Conservation (phyloP, 2,113 vertebrate species). For the Podarcis muralis region DNA sequence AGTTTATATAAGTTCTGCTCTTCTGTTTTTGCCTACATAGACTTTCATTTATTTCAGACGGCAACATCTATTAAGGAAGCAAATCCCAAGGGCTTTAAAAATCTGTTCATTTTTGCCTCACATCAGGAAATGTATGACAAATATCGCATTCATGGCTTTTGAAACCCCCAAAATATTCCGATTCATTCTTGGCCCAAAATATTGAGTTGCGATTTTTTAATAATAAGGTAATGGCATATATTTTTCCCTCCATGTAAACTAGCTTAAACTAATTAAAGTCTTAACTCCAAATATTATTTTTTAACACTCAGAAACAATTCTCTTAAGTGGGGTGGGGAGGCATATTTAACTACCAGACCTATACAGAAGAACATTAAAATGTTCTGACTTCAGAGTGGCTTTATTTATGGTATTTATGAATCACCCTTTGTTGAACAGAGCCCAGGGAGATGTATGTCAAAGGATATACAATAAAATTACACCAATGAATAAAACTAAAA, state of each 20-base stretch:
- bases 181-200: conserved; percentile 36
- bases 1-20: conserved; percentile 21
- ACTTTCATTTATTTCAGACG: conserved; percentile 21
- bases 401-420: too few relatives aligned
- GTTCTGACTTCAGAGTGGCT: not conserved
- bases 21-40: conserved; percentile 24
- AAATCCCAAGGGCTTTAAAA: conserved; percentile 39
- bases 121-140: conserved; percentile 47
- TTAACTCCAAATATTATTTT: not conserved
- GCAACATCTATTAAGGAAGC: conserved; percentile 50
- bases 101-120: conserved; percentile 43
- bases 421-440: too few relatives aligned
- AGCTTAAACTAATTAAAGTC: not conserved
- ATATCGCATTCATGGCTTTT: conserved; percentile 41
- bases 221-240: conserved; percentile 51
- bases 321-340: conserved; percentile 45
- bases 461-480: too few relatives aligned
- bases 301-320: conserved; percentile 25
- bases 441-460: too few relatives aligned
- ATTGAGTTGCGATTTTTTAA: conserved; percentile 54
- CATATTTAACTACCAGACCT: conserved; percentile 5
- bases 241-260: not conserved
- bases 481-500: too few relatives aligned
- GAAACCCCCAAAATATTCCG: conserved; percentile 46
- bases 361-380: not conserved